Percentiles rank a stretch among this genome's conserved stretches.
Conservation (phyloP, 2,797 vertebrate genomes). For the Acropternis orthonyx region DNA sequence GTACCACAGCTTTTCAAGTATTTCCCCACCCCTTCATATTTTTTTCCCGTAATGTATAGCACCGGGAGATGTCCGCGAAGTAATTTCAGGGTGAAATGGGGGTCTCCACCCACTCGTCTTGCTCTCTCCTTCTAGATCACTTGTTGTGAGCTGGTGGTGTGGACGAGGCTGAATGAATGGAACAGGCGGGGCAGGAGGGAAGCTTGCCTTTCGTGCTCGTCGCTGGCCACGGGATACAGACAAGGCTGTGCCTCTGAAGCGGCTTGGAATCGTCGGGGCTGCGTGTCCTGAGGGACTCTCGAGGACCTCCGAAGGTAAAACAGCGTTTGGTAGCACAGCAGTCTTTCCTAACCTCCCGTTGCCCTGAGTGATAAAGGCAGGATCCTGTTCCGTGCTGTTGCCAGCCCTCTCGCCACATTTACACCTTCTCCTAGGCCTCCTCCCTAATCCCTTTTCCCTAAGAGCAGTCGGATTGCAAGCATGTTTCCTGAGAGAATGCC, state of each 20-base stretch:
- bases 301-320: conserved; percentile 26
- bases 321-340: background rate
- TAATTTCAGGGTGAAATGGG: fast-evolving
- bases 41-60: background rate
- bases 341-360: background rate
- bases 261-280: background rate
- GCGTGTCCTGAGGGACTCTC: background rate
- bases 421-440: background rate
- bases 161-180: conserved; percentile 36
- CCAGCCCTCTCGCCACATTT: background rate
- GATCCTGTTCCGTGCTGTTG: background rate
- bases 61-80: background rate
- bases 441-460: background rate
- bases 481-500: background rate
- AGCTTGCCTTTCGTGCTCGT: background rate
- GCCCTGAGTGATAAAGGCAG: background rate
- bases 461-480: background rate
- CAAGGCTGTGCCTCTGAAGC: background rate
- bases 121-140: background rate
- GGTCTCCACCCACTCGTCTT: background rate
- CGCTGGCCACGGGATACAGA: background rate
- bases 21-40: too few relatives aligned
- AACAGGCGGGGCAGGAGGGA: background rate
- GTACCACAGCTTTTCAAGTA: background rate
- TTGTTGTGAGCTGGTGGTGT: background rate